Evolutionary conservation across 2,797 vertebrate genomes (phyloP).

Genomic region (Merluccius polli): DNA sequence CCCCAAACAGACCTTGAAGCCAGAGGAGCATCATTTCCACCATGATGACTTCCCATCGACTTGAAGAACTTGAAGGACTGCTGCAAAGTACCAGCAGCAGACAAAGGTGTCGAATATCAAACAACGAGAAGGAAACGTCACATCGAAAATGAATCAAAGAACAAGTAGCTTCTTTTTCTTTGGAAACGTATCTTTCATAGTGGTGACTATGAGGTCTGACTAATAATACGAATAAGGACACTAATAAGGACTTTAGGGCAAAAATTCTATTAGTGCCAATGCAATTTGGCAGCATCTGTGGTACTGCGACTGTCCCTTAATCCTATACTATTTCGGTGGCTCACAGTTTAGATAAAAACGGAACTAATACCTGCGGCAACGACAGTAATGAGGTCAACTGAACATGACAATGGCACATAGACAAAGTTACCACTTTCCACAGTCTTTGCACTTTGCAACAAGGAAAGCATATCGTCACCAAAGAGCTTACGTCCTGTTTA

Average conservation of each 20-base stretch:
- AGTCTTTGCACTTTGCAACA: not conserved
- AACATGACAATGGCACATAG: not conserved
- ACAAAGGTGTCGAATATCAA: not conserved
- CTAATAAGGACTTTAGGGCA: not conserved
- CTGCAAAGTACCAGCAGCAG: not conserved
- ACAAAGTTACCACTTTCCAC: not conserved
- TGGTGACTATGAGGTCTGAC: not conserved
- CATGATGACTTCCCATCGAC: not conserved
- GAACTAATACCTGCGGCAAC: not conserved
- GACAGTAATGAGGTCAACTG: not conserved
- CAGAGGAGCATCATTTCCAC: not conserved
- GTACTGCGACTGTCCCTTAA: not conserved
- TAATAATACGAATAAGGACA: not conserved
- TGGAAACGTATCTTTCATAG: no score
- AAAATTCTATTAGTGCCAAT: not conserved
- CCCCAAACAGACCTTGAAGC: not conserved
- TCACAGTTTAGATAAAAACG: not conserved
- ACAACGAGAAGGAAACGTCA: not conserved
- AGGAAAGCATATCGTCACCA: not conserved
- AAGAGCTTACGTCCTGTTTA: not conserved
- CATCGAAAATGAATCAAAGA: not conserved
- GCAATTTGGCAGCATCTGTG: not conserved
- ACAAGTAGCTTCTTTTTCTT: not conserved
- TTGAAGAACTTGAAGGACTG: not conserved
- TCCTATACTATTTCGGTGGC: not conserved